A percentile compares a stretch with the other conserved stretches of the same genome.
These are phyloP conservation scores for Gandaritis pyraliata DNA, from an alignment of 2,888 invertebrate species.

Conservation along the genomic window DNA sequence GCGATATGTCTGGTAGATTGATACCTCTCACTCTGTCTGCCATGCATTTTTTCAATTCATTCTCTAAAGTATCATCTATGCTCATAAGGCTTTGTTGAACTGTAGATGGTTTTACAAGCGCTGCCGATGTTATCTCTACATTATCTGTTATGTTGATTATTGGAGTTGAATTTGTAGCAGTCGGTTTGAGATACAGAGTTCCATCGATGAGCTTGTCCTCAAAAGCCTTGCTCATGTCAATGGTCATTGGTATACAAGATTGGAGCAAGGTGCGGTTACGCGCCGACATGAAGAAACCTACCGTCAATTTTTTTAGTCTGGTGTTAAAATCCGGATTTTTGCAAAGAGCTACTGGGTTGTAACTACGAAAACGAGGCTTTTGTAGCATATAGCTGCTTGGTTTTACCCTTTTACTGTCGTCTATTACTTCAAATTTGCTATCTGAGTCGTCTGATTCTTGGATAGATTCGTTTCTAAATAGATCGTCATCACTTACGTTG, in stretches of 20 bases:
- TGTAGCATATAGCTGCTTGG: constrained; percentile 60
- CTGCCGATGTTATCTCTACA: constrained; percentile 27
- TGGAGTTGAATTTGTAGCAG: constrained; percentile 11
- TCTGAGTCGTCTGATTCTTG: constrained; percentile 27
- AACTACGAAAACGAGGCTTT: constrained; percentile 66
- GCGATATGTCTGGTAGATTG: constrained; percentile 63
- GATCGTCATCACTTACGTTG: constrained; percentile 30
- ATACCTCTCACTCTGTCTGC: constrained; percentile 63
- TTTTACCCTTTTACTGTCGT: constrained; percentile 53
- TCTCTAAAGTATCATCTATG: constrained; percentile 37
- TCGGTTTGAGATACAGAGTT: constrained; percentile 51
- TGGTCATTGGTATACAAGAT: constrained; percentile 67
- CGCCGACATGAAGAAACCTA: constrained; percentile 63
- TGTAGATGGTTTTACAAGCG: constrained; percentile 56
- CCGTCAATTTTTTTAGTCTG: constrained; percentile 64
- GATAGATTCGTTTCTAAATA: constrained; percentile 27
- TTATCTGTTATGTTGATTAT: constrained; percentile 12
- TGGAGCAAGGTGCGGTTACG: constrained; percentile 64
- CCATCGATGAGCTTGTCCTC: constrained; percentile 65
- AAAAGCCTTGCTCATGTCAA: constrained; percentile 71
- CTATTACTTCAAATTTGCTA: constrained; percentile 35
- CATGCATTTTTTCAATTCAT: constrained; percentile 35
- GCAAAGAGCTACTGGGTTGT: constrained; percentile 68
- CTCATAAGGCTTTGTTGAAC: constrained; percentile 62
- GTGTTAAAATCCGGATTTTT: constrained; percentile 80